Base-by-base conservation (phyloP, 2,113 vertebrate species). In the Neoarius graeffei region DNA sequence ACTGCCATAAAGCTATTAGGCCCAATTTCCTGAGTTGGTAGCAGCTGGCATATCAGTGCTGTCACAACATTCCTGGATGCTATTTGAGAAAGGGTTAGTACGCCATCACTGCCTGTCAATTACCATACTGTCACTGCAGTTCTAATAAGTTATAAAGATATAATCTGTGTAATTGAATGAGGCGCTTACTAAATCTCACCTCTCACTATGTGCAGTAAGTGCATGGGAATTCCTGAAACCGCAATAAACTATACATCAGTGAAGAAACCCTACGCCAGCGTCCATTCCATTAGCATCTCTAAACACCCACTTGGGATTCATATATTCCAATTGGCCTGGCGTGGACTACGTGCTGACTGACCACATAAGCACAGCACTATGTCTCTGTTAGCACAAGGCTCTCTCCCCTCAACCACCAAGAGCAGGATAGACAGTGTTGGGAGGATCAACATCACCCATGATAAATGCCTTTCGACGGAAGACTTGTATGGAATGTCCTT, bases 401-500 rank as follows among this genome's bases (percentile, higher is more conserved):
- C 90, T 86, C 89, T 85, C 60, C 59, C 50, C 30, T 86, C 85
- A 82, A 56, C 74, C 82, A 4, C 25, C 71, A 84, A 83, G 84
- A 82, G 91, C 92, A 93, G 93, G 94, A 90, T 91, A 88, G 89
- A 92, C 92, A 90, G 84, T 84, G 87, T 85, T 91, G 93, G 93
- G 96, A 96, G 97, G 96, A 96, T 97, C 97, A 97, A 95, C 96
- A 96, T 96, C 94, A 94, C 95, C 97, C 96, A 96, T 98, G 98
- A 99, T 99, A 95, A 97, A 99, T 99, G 97, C 90, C 95, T 98
- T 98, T 97, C 97, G 96, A 95, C 95, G 94, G 96, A 94, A 97
- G 97, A 98, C 97, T 96, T 97, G 96, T 95, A 97, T 96, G 91
- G 94, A 99, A 97, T 91, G 98, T 98, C 98, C 98, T 99, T 99